Conservation (phyloP, 2,113 vertebrate species). For the Mesocricetus auratus region DNA sequence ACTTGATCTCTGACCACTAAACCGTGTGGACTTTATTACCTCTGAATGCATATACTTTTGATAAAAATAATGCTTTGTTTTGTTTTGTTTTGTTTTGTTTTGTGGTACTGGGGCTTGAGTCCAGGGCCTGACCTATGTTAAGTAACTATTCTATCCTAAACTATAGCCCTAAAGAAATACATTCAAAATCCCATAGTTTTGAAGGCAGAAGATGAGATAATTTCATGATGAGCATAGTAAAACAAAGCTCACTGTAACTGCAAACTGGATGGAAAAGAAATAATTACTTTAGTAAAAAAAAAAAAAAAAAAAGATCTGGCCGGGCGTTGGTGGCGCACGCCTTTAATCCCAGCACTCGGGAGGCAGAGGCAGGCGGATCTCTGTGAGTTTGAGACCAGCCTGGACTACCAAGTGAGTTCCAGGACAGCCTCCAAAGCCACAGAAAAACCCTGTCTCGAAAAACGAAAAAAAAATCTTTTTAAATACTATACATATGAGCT, state of each 20-base stretch:
- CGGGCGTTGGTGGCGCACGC: no score
- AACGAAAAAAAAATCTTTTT: no score
- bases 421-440: no score
- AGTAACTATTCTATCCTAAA: not conserved
- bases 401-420: no score
- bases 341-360: no score
- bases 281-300: conserved; percentile 38
- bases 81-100: not conserved
- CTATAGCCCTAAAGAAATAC: not conserved
- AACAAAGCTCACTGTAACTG: conserved; percentile 61
- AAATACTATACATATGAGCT: conserved; percentile 66
- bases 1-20: not conserved
- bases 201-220: not conserved
- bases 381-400: no score
- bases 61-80: not conserved
- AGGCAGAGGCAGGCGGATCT: no score
- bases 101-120: not conserved
- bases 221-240: conserved; percentile 58
- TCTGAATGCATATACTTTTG: conserved; percentile 26
- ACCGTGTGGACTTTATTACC: not conserved
- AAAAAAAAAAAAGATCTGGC: no score
- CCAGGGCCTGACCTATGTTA: not conserved
- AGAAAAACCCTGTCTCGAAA: no score
- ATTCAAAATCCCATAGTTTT: conserved; percentile 47
- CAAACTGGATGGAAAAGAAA: conserved; percentile 62